phyloP scores from a whole-genome alignment of 2,113 vertebrate species.

The Peromyscus polionotus region DNA sequence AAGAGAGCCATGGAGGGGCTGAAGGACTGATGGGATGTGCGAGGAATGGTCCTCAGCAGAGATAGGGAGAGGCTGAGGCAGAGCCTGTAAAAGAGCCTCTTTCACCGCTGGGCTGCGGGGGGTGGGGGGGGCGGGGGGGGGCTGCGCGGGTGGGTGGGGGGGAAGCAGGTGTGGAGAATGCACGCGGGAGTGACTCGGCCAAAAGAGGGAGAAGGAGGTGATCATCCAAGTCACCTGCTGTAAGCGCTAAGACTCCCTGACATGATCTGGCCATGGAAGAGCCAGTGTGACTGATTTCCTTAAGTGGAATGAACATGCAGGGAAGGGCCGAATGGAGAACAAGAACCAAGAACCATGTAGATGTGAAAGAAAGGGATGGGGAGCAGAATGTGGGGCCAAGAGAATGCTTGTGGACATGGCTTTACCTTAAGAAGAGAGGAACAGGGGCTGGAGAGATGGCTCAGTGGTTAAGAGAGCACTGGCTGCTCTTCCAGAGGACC shows the following conservation, averaged over 20 bases:
- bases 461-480: too few relatives aligned
- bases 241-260: neutral
- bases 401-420: neutral
- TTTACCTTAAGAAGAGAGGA: neutral
- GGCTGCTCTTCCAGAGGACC: too few relatives aligned
- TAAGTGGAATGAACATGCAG: neutral
- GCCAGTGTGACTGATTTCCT: too few relatives aligned
- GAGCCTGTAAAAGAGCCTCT: neutral
- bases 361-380: neutral
- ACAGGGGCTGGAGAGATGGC: too few relatives aligned
- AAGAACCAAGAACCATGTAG: neutral
- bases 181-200: neutral
- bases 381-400: neutral
- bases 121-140: neutral
- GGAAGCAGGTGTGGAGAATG: too few relatives aligned
- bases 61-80: neutral
- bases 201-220: neutral
- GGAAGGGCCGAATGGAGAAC: neutral
- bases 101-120: neutral
- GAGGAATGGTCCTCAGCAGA: neutral
- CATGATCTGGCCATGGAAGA: neutral
- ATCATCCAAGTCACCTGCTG: neutral
- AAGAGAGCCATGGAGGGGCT: fast-evolving
- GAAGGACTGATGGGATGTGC: neutral
- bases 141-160: too few relatives aligned